Base-by-base conservation (phyloP, 2,113 vertebrate genomes). In the Chelonoidis abingdonii region DNA sequence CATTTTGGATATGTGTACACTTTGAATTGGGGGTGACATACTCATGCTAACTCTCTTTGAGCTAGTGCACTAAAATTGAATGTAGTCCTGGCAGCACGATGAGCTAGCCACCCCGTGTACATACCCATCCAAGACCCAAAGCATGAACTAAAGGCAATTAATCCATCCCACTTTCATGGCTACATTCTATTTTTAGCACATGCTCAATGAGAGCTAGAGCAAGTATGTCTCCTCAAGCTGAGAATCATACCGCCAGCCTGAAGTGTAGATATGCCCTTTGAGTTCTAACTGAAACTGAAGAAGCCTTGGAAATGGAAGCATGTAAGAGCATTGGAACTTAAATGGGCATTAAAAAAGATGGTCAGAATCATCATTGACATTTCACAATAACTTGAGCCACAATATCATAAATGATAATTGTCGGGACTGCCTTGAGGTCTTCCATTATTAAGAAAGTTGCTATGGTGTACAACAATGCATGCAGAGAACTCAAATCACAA, bases 211-310 rank as follows among this genome's bases (percentile, higher is more conserved):
- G 35, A n/a, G 4, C 65, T 69, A 38, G 35, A 35, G 65, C 65
- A 69, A n/a, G 35, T 69, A n/a, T 38, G 17, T 69, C 35, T 69
- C 19, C 65, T 69, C 8, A 38, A 19, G 62, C 8, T 69, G 62
- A 31, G 35, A 72, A 38, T 72, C n/a, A 69, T 38, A 22, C 19
- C 17, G 9, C 65, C 35, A 17, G 35, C 35, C 65, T 21, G n/a
- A 72, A 38, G n/a, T 72, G 17, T 21, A 22, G n/a, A 38, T 9
- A 72, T 72, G 65, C n/a, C 65, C 19, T 72, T 21, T 72, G 50
- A 84, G 5, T n/a, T 92, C 25, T 80, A 50, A 82, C 89, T 84
- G 44, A 44, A 88, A 75, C 75, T 47, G 85, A 93, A 92, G 44
- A 31, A 69, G 12, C 10, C 19, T 65, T 92, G 53, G 49, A 35